A percentile compares a stretch with the other conserved stretches of the same genome.
Conservation (phyloP, 2,888 invertebrate genomes). For the Steinernema hermaphroditum region DNA sequence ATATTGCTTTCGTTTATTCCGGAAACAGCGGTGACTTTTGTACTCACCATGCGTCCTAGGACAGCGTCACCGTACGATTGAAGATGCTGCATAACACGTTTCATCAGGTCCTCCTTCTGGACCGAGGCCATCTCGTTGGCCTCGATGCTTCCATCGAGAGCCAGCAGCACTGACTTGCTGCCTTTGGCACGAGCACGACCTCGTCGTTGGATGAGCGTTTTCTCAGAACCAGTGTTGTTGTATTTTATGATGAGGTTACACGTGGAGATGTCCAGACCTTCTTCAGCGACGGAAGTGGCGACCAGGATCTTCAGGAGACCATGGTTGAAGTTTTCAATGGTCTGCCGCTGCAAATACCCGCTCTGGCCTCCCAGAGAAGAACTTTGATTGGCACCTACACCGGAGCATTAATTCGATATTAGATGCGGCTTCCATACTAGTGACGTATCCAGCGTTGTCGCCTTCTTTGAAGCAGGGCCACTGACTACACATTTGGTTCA, state of each 20-base stretch:
- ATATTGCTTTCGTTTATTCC: background rate
- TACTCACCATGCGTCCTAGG: background rate
- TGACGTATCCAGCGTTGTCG: background rate
- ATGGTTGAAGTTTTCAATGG: conserved; percentile 44
- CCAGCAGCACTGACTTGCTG: conserved; percentile 54
- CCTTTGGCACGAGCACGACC: conserved; percentile 60
- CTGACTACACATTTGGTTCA: background rate
- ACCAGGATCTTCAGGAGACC: conserved; percentile 54
- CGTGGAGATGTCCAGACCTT: conserved; percentile 56
- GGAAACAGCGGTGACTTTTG: background rate
- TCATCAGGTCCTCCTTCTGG: conserved; percentile 18
- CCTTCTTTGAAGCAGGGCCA: background rate
- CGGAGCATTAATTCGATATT: too few species aligned
- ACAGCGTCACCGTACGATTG: background rate
- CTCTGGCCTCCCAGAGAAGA: conserved; percentile 40
- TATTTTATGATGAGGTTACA: conserved; percentile 65
- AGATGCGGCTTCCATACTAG: too few species aligned
- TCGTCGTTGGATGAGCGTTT: too few species aligned
- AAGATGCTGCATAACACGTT: conserved; percentile 4
- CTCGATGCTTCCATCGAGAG: too few species aligned
- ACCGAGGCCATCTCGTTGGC: too few species aligned
- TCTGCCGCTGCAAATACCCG: conserved; percentile 39
- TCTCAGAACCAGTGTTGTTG: conserved; percentile 55
- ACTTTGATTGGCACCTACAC: conserved; percentile 47
- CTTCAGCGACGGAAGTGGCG: conserved; percentile 62